Conservation (phyloP, 2,888 invertebrate species). For the Desoria tigrina region DNA sequence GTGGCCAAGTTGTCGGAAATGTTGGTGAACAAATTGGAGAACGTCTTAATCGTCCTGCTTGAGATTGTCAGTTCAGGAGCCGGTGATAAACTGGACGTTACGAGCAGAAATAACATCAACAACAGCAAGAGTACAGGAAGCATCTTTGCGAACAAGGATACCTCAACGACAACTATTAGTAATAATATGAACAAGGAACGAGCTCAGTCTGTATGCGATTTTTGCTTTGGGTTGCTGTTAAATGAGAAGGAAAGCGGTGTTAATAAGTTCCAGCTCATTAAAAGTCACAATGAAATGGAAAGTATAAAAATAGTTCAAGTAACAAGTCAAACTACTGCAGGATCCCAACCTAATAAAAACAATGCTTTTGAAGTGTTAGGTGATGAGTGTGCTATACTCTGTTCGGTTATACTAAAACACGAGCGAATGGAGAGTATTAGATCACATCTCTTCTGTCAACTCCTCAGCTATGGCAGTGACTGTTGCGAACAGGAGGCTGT, state of each 20-base stretch:
- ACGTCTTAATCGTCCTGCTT: conserved; percentile 37
- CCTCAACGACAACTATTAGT: neutral
- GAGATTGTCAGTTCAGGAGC: conserved; percentile 34
- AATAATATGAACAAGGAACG: neutral
- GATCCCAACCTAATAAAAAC: neutral
- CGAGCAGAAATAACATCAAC: neutral
- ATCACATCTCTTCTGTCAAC: conserved; percentile 23
- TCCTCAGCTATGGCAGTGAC: conserved; percentile 18
- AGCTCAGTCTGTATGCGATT: conserved; percentile 7
- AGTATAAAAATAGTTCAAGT: conserved; percentile 1
- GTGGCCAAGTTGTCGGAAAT: conserved; percentile 25
- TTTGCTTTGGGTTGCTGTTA: conserved; percentile 30
- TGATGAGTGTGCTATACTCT: conserved; percentile 20
- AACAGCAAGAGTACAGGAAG: neutral
- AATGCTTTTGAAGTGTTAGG: conserved; percentile 14
- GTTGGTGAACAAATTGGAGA: conserved; percentile 34
- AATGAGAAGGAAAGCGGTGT: conserved; percentile 15
- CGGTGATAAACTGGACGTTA: conserved; percentile 22
- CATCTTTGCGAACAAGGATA: neutral
- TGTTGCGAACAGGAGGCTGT: neutral
- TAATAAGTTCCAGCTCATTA: neutral
- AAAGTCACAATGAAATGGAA: neutral
- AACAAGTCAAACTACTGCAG: neutral
- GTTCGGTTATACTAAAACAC: conserved; percentile 9
- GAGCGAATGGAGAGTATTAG: conserved; percentile 4